Conservation (phyloP, 2,113 vertebrate species). For the Thryonomys swinderianus region DNA sequence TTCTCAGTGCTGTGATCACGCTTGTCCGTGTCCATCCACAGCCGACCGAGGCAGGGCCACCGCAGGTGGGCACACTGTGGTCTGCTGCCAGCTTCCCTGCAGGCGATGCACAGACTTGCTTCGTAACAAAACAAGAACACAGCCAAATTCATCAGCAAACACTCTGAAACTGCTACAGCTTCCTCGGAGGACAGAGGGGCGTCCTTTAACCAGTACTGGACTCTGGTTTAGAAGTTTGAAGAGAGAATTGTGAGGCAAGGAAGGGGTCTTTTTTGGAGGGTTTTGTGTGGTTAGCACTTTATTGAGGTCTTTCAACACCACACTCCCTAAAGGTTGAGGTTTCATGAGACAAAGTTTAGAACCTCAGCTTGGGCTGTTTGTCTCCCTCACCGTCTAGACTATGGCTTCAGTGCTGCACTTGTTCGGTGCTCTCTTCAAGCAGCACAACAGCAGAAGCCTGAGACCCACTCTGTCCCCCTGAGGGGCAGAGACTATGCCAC, state of each 20-base stretch:
- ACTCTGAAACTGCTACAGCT: conserved; percentile 42
- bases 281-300: neutral
- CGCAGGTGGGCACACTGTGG: conserved; percentile 78
- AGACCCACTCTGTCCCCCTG: neutral
- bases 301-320: neutral
- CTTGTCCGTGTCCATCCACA: conserved; percentile 88
- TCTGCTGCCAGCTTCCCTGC: conserved; percentile 78
- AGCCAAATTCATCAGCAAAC: conserved; percentile 63
- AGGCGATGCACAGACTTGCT: conserved; percentile 77
- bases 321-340: neutral
- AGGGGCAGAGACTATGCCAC: neutral
- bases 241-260: neutral
- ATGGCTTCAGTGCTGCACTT: neutral
- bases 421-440: neutral
- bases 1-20: conserved; percentile 85
- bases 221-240: neutral
- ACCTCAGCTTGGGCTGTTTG: neutral
- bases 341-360: conserved; percentile 4
- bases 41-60: conserved; percentile 90
- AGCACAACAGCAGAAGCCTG: neutral
- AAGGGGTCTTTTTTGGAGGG: neutral
- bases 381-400: neutral
- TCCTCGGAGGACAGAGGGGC: conserved; percentile 57
- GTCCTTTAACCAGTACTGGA: neutral
- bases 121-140: conserved; percentile 83